Conservation (phyloP, 2,888 invertebrate genomes). For the Dicyrtoma fusca region DNA sequence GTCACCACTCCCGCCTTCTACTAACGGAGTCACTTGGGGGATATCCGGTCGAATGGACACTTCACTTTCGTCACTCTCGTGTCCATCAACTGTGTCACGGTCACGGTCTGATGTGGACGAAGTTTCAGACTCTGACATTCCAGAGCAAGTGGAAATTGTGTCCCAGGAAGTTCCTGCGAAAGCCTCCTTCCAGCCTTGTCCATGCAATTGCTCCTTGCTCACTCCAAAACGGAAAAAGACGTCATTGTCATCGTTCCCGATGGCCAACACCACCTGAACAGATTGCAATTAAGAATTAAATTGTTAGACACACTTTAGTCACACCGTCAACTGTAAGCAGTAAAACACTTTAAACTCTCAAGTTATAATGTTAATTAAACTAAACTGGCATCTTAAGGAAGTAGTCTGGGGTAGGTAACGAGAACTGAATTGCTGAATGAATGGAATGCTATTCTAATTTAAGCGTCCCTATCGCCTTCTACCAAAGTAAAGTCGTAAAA, state of each 20-base stretch:
- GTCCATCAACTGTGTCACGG: constrained; percentile 37
- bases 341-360: too few relatives aligned
- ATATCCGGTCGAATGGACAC: constrained; percentile 41
- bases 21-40: constrained; percentile 36
- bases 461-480: too few relatives aligned
- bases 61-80: not conserved
- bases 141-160: constrained; percentile 42
- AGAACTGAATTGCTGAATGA: too few relatives aligned
- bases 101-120: constrained; percentile 18
- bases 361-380: too few relatives aligned
- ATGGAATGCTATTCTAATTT: too few relatives aligned
- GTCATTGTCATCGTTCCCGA: constrained; percentile 47
- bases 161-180: constrained; percentile 47
- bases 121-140: constrained; percentile 38
- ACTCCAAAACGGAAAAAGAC: constrained; percentile 46
- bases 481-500: too few relatives aligned
- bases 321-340: too few relatives aligned
- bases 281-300: too few relatives aligned
- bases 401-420: too few relatives aligned
- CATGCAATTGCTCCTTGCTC: constrained; percentile 47
- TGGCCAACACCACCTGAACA: constrained; percentile 46
- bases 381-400: not conserved
- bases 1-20: not conserved
- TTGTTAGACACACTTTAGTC: too few relatives aligned
- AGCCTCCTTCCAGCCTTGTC: constrained; percentile 51